Base-by-base conservation (phyloP, 2,113 vertebrate species). In the Melanotaenia duboulayi region DNA sequence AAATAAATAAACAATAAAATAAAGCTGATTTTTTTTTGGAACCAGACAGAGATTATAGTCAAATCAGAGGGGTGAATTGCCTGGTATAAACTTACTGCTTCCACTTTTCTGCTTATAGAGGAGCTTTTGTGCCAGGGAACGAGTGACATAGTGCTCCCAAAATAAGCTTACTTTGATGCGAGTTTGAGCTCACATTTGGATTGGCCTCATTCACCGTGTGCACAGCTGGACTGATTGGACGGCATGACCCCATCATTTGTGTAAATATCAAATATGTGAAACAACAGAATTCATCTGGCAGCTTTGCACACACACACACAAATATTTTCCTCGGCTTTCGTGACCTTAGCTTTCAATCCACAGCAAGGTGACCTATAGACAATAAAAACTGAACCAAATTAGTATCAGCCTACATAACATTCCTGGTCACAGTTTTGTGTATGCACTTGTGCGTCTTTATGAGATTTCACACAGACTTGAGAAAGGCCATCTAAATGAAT, bases 171-270 rank as follows among this genome's bases (percentile, higher is more conserved):
- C 78, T 73, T 82, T 65, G 46, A 78, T 86, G 67, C 61, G 57
- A 78, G 75, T 84, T 76, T 84, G 75, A n/a, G 37, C 60, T 76
- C 67, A 64, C 72, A 78, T 88, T 89, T 88, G 84, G 70, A 81
- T 87, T 89, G 89, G 82, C 84, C 86, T 90, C 83, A 69, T 87
- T 88, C 71, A 76, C 48, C 46, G 82, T 93, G 81, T 90, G 85
- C 90, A 89, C 89, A 93, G 91, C 89, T 89, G 89, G 88, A 83
- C 62, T 10, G 56, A 37, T 70, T 87, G 86, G 85, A 82, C 81
- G 40, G 82, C 54, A 39, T 74, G 78, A 84, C 74, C 74, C 77
- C 80, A 71, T 86, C 61, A 65, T 87, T 84, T 83, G 85, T 82
- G 86, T 88, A 88, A 87, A 93, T 82, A 88, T 88, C 50, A 51